Conservation (phyloP, 1,140 invertebrate genomes). For the Ylistrum balloti region DNA sequence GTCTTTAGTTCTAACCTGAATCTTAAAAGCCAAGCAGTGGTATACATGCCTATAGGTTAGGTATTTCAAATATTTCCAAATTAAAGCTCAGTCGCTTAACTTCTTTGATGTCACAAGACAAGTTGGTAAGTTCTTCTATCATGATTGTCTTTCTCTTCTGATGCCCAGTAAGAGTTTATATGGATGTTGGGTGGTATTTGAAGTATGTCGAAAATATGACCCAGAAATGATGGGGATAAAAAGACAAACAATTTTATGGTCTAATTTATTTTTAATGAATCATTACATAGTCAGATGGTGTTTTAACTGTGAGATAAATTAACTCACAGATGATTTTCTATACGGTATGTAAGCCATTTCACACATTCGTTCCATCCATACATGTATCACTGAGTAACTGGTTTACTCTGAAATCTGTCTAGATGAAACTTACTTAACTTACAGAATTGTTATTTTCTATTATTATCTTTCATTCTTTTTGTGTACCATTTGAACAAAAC, state of each 20-base stretch:
- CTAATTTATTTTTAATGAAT: constrained; percentile 25
- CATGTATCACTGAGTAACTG: background rate
- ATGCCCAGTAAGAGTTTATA: too few species aligned
- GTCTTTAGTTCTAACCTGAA: too few species aligned
- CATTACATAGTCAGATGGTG: background rate
- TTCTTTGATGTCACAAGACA: too few species aligned
- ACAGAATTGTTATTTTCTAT: background rate
- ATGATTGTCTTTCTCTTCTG: too few species aligned
- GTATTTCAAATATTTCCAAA: too few species aligned
- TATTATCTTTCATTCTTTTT: background rate
- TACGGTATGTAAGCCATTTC: background rate
- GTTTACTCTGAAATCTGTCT: background rate
- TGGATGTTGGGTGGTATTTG: too few species aligned
- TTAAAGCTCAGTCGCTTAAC: too few species aligned
- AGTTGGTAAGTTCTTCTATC: too few species aligned
- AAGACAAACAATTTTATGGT: background rate
- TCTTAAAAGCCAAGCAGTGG: too few species aligned
- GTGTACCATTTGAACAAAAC: background rate
- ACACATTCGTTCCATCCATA: background rate
- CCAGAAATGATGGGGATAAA: too few species aligned
- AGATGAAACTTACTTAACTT: background rate
- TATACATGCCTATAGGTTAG: too few species aligned
- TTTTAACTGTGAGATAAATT: background rate
- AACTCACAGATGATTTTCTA: background rate
- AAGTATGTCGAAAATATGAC: too few species aligned